A percentile compares a stretch with the other conserved stretches of the same genome.
These are phyloP conservation scores for Xylophagus ater DNA, from an alignment of 2,888 invertebrate genomes.

Conservation along the genomic window DNA sequence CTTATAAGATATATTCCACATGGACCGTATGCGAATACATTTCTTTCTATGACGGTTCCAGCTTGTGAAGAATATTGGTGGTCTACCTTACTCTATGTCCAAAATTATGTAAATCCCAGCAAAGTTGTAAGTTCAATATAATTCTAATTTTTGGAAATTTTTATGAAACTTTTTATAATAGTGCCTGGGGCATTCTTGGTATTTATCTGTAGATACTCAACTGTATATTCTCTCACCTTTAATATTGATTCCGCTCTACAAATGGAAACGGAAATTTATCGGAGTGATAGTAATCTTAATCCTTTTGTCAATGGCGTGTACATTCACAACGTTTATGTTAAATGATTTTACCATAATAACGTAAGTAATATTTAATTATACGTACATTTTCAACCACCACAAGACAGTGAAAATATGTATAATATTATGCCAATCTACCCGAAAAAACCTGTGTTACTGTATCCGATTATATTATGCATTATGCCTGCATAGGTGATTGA, in stretches of 20 bases:
- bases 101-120: constrained; percentile 27
- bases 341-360: constrained; percentile 32
- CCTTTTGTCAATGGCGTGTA: constrained; percentile 29
- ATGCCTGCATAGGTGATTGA: no score
- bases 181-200: constrained; percentile 49
- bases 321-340: constrained; percentile 30
- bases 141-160: constrained; percentile 1
- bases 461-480: no score
- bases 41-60: neutral
- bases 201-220: constrained; percentile 48
- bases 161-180: constrained; percentile 15
- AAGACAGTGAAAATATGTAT: no score
- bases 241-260: constrained; percentile 42
- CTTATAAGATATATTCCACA: constrained; percentile 36
- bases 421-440: no score
- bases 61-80: constrained; percentile 32
- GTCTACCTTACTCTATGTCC: constrained; percentile 30
- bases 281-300: constrained; percentile 26
- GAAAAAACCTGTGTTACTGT: no score
- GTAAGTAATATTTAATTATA: no score
- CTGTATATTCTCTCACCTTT: constrained; percentile 45
- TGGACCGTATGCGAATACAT: constrained; percentile 38
- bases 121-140: constrained; percentile 16
- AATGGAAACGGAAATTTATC: constrained; percentile 31
- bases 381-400: no score